Evolutionary conservation across 2,797 vertebrate genomes (phyloP), one percentile per base, ranked within the genome.

Genomic region (Hapalemur alaotrensis): DNA sequence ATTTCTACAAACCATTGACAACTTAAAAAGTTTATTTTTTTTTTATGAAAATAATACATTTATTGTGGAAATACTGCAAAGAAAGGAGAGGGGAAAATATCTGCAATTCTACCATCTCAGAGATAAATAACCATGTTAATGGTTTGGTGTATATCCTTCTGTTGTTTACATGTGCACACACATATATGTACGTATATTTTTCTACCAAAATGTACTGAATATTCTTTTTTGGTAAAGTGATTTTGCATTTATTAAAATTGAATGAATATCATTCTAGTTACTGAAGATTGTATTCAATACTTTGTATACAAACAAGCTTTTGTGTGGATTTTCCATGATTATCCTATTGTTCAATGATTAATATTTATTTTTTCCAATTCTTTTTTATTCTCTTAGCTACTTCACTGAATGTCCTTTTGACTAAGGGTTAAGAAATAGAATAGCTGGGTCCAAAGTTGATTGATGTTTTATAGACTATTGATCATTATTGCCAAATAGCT

Each of bases 41-140:
- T n/a, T 57, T 93, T 65, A 79, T 89, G 35, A 94, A 94, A 88
- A 81, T 84, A 82, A 69, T 46, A 52, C 11, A 38, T 73, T 78
- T 80, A 61, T 88, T 70, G 25, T 59, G 82, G 67, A 95, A 91
- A 80, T 63, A 57, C 5, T 14, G 4, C 13, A 59, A 54, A 91
- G 50, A 20, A 18, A 91, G 35, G 2, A 81, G 63, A 86, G 70
- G 65, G 41, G 28, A 81, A 79, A 93, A 5, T 38, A 30, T 50
- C 63, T 73, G 9, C 2, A 30, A 9, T 57, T 35, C 79, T 82
- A 8, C 12, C 72, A 38, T 17, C 69, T 93, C 35, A 41, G 78
- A 82, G 78, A 23, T 38, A 73, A 7, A 46, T 35, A 48, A 17
- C 14, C 11, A 8, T 23, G 32, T 14, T 81, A 86, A 79, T 7